phyloP scores from a whole-genome alignment of 2,888 invertebrate genomes.

The Liodrosophila aerea region DNA sequence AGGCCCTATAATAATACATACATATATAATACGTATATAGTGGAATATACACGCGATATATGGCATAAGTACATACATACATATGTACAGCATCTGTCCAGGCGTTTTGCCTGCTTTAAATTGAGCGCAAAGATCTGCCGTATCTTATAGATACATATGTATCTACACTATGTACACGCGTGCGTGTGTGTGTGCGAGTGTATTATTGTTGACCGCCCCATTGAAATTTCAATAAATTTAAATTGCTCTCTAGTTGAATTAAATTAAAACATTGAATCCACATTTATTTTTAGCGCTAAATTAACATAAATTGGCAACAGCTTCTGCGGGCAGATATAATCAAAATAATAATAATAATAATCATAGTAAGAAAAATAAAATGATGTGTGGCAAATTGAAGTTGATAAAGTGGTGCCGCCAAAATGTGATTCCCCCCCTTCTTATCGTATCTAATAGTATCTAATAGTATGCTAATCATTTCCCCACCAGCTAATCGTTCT shows the following conservation, averaged over 20 bases:
- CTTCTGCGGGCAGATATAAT: constrained; percentile 32
- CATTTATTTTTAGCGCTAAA: constrained; percentile 71
- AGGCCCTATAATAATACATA: constrained; percentile 28
- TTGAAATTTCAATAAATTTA: constrained; percentile 74
- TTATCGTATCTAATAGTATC: no score
- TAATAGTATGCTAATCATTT: constrained; percentile 2
- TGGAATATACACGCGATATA: constrained; percentile 22
- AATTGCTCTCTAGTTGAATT: constrained; percentile 74
- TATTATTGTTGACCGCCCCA: constrained; percentile 31
- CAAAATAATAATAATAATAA: constrained; percentile 3
- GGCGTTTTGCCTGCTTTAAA: constrained; percentile 47
- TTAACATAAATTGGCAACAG: constrained; percentile 74
- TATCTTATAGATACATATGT: constrained; percentile 48
- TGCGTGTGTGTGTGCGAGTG: no score
- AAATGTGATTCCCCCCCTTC: not conserved
- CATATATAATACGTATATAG: constrained; percentile 7
- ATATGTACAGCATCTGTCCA: constrained; percentile 38
- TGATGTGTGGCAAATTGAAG: constrained; percentile 26
- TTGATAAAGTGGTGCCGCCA: constrained; percentile 27
- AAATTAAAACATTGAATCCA: constrained; percentile 60
- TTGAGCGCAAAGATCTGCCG: constrained; percentile 57
- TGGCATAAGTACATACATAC: no score
- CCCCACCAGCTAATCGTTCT: constrained; percentile 1
- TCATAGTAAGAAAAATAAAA: not conserved
- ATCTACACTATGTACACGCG: constrained; percentile 5